These are phyloP conservation scores for Hyles lineata DNA, from an alignment of 2,888 invertebrate genomes.

Conservation along the genomic window DNA sequence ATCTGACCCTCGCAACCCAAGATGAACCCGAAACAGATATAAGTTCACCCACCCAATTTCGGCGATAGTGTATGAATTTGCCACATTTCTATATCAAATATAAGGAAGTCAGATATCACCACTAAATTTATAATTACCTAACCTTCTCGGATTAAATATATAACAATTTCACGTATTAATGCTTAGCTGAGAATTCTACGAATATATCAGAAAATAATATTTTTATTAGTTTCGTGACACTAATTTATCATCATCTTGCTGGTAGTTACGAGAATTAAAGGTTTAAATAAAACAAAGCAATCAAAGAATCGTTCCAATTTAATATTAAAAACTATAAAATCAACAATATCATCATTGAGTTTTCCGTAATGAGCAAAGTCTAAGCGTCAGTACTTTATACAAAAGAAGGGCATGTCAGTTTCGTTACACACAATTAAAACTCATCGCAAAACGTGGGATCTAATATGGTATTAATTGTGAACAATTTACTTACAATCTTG, in stretches of 20 bases:
- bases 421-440: neutral
- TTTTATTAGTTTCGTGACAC: no score
- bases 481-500: slow-evolving; percentile 80
- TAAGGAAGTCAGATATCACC: slow-evolving; percentile 59
- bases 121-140: slow-evolving; percentile 7
- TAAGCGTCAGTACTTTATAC: slow-evolving; percentile 13
- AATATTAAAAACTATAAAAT: slow-evolving; percentile 60
- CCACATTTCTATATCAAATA: slow-evolving; percentile 57
- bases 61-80: slow-evolving; percentile 69
- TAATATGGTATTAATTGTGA: neutral
- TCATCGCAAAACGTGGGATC: neutral
- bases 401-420: neutral
- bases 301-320: slow-evolving; percentile 37
- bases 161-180: no score
- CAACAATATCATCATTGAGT: slow-evolving; percentile 36
- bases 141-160: neutral
- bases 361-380: slow-evolving; percentile 15
- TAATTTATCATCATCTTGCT: no score
- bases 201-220: no score
- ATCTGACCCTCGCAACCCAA: slow-evolving; percentile 73
- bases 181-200: no score
- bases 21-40: slow-evolving; percentile 76
- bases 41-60: slow-evolving; percentile 82
- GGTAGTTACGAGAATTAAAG: no score
- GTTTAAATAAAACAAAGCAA: slow-evolving; percentile 42